A percentile compares a stretch with the other conserved stretches of the same genome.
Conservation (phyloP, 2,113 vertebrate species). For the Riparia riparia region DNA sequence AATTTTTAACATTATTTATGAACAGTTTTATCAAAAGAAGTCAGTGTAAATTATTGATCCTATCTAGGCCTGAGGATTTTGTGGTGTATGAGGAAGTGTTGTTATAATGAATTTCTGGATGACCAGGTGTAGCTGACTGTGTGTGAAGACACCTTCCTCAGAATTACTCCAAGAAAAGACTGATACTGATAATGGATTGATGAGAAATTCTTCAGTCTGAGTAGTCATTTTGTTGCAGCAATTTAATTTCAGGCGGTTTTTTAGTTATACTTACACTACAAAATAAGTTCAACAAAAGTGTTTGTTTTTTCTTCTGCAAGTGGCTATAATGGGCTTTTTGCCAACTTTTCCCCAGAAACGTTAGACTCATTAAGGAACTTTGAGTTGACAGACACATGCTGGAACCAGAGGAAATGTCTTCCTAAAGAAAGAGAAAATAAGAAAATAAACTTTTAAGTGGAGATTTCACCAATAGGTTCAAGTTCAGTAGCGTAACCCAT, state of each 20-base stretch:
- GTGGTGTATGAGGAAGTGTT: not conserved
- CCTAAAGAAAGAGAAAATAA: not conserved
- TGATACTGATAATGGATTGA: not conserved
- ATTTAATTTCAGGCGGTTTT: not conserved
- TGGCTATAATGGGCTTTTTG: not conserved
- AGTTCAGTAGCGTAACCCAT: not conserved
- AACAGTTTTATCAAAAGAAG: not conserved
- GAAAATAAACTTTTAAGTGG: not conserved
- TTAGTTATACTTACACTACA: not conserved
- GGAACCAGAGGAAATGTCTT: not conserved
- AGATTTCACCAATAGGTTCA: not conserved
- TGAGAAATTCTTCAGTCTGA: not conserved
- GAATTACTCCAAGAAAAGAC: not conserved
- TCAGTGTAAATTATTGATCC: not conserved
- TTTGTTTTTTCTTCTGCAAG: not conserved
- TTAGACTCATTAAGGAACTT: not conserved
- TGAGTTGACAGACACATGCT: not conserved
- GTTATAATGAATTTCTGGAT: not conserved
- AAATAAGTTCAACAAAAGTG: not conserved
- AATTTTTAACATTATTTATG: not conserved
- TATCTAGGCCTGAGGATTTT: not conserved
- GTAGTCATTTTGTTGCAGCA: not conserved
- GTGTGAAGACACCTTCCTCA: not conserved
- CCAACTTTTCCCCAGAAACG: not conserved
- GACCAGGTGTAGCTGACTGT: not conserved